These are phyloP conservation scores for Chelon labrosus DNA, from an alignment of 2,797 vertebrate species.

Conservation along the genomic window DNA sequence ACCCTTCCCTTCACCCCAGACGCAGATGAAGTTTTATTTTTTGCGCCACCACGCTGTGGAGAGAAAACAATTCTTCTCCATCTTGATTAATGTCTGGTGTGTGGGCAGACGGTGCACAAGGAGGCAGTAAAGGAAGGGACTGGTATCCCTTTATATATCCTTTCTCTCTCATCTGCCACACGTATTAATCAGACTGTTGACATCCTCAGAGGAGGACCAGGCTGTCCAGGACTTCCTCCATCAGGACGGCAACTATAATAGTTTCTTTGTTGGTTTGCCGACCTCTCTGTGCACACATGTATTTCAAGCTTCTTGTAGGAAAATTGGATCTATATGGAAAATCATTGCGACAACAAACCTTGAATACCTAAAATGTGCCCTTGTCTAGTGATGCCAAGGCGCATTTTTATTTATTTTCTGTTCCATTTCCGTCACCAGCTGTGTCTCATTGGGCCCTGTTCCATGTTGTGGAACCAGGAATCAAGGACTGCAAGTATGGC, in stretches of 20 bases:
- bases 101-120: slow-evolving; percentile 47
- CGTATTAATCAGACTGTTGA: slow-evolving; percentile 64
- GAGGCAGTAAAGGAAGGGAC: slow-evolving; percentile 48
- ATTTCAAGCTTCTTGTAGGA: slow-evolving; percentile 17
- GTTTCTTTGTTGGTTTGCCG: slow-evolving; percentile 35
- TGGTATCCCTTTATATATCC: slow-evolving; percentile 41
- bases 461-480: slow-evolving; percentile 1
- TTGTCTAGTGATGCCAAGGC: neutral
- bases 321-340: slow-evolving; percentile 24
- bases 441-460: neutral
- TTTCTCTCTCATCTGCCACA: slow-evolving; percentile 41
- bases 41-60: slow-evolving; percentile 48
- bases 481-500: slow-evolving; percentile 12
- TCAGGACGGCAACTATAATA: slow-evolving; percentile 49
- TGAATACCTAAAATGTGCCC: slow-evolving; percentile 26
- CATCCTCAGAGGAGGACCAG: slow-evolving; percentile 24
- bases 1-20: slow-evolving; percentile 67
- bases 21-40: slow-evolving; percentile 76
- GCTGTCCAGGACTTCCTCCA: slow-evolving; percentile 31
- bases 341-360: neutral
- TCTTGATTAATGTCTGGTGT: slow-evolving; percentile 74
- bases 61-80: slow-evolving; percentile 76
- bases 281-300: slow-evolving; percentile 19
- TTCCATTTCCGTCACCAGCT: neutral
- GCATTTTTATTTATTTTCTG: neutral